Percentiles rank a stretch among this genome's conserved stretches.
Evolutionary conservation across 2,888 invertebrate genomes (phyloP).

Genomic region (Drosophila meridionalis): DNA sequence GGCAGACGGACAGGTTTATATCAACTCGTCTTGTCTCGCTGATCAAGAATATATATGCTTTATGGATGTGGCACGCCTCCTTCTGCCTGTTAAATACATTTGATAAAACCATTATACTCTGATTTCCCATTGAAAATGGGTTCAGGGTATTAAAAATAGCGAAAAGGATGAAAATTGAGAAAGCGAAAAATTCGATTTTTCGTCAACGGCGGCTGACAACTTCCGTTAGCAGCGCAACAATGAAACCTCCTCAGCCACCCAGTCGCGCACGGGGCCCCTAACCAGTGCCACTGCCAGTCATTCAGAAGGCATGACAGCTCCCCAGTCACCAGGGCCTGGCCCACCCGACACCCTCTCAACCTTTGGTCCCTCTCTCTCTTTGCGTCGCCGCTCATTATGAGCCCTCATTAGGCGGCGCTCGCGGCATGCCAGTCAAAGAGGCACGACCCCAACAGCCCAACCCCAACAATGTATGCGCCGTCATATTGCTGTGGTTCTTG

Average conservation of each 20-base stretch:
- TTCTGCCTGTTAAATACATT: too few relatives aligned
- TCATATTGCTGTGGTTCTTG: slow-evolving; percentile 5
- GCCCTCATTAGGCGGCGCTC: slow-evolving; percentile 78
- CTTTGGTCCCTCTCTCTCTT: slow-evolving; percentile 40
- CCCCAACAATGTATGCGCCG: slow-evolving; percentile 36
- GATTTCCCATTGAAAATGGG: too few relatives aligned
- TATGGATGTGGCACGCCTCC: too few relatives aligned
- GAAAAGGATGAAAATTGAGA: slow-evolving; percentile 8
- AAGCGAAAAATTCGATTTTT: slow-evolving; percentile 68
- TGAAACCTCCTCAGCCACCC: slow-evolving; percentile 26
- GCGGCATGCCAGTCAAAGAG: slow-evolving; percentile 69
- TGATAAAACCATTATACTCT: too few relatives aligned
- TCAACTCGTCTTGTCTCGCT: too few relatives aligned
- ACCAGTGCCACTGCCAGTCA: slow-evolving; percentile 49
- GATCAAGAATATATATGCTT: too few relatives aligned
- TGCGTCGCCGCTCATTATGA: slow-evolving; percentile 75
- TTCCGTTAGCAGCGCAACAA: slow-evolving; percentile 66
- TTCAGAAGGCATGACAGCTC: slow-evolving; percentile 59
- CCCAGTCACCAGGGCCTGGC: slow-evolving; percentile 32
- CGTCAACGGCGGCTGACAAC: slow-evolving; percentile 66
- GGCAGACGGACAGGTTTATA: too few relatives aligned
- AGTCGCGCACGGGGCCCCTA: slow-evolving; percentile 25
- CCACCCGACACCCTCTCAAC: slow-evolving; percentile 22
- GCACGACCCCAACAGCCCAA: slow-evolving; percentile 56
- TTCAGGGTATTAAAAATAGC: neutral